Evolutionary conservation across 2,113 vertebrate species (phyloP).

Genomic region (Smithornis capensis): DNA sequence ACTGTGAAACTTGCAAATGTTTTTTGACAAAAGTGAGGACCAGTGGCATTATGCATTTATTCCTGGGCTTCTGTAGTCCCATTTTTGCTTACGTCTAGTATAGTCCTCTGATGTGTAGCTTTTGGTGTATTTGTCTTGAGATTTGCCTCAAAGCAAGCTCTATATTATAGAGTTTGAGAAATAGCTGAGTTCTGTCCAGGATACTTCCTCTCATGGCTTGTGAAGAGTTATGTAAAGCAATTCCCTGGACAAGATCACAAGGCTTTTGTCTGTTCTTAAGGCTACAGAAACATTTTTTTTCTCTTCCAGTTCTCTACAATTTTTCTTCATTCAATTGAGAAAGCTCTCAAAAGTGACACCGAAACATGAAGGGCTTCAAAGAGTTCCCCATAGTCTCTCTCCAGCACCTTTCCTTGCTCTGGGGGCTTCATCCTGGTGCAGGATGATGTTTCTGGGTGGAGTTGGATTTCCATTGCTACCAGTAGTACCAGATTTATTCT

Average conservation of each 20-base stretch:
- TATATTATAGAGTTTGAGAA: not conserved
- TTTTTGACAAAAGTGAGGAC: not conserved
- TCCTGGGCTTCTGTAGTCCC: not conserved
- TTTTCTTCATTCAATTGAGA: not conserved
- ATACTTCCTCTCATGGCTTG: not conserved
- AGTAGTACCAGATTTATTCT: not conserved
- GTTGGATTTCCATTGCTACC: not conserved
- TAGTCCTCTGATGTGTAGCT: not conserved
- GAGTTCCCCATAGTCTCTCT: fast-evolving
- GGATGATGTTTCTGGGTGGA: not conserved
- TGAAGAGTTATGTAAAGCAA: not conserved
- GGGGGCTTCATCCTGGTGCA: not conserved
- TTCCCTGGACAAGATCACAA: not conserved
- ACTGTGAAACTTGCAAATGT: not conserved
- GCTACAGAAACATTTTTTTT: not conserved
- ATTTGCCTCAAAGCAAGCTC: not conserved
- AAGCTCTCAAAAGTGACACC: not conserved
- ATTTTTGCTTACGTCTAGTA: not conserved
- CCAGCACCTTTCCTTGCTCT: fast-evolving
- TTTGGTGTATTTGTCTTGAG: not conserved
- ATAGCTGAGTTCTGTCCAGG: not conserved
- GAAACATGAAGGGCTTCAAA: not conserved
- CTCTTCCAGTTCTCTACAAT: not conserved
- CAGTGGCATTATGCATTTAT: not conserved
- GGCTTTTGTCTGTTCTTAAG: not conserved